Conservation (phyloP, 2,888 invertebrate genomes). For the Deilephila porcellus region DNA sequence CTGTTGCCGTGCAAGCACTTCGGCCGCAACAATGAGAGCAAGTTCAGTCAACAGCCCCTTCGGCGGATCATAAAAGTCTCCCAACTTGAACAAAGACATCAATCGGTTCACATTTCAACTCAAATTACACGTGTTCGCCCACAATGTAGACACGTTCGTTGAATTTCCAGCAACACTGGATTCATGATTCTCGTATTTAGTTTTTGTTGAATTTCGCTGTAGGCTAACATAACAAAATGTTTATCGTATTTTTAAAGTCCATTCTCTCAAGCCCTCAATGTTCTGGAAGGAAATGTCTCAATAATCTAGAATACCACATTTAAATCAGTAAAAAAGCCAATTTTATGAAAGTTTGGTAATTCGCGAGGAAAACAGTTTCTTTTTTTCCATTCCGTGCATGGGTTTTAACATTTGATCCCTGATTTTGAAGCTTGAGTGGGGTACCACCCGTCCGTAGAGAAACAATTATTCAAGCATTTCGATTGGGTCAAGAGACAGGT, state of each 20-base stretch:
- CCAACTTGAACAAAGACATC: slow-evolving; percentile 80
- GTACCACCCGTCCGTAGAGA: slow-evolving; percentile 67
- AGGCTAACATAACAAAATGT: slow-evolving; percentile 52
- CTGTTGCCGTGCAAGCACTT: slow-evolving; percentile 30
- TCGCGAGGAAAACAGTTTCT: slow-evolving; percentile 44
- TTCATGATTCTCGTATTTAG: slow-evolving; percentile 56
- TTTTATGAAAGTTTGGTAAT: slow-evolving; percentile 49
- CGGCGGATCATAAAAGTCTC: slow-evolving; percentile 66
- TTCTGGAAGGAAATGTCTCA: slow-evolving; percentile 42
- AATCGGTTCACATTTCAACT: slow-evolving; percentile 81
- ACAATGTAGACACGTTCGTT: slow-evolving; percentile 59
- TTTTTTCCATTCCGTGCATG: slow-evolving; percentile 71
- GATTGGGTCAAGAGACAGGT: slow-evolving; percentile 71
- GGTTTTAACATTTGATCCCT: slow-evolving; percentile 78
- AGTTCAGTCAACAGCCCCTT: slow-evolving; percentile 74
- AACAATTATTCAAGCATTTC: slow-evolving; percentile 78
- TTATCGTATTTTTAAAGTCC: slow-evolving; percentile 28
- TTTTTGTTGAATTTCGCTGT: slow-evolving; percentile 63
- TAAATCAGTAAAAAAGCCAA: slow-evolving; percentile 42
- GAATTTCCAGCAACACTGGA: slow-evolving; percentile 51
- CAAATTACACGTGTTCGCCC: slow-evolving; percentile 76
- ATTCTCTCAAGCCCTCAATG: slow-evolving; percentile 30
- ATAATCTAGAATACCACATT: slow-evolving; percentile 36
- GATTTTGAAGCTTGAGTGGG: slow-evolving; percentile 52
- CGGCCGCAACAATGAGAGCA: slow-evolving; percentile 63